A percentile compares a stretch with the other conserved stretches of the same genome.
phyloP scores from a whole-genome alignment of 2,888 invertebrate genomes.

The Mimumesa dahlbomi region DNA sequence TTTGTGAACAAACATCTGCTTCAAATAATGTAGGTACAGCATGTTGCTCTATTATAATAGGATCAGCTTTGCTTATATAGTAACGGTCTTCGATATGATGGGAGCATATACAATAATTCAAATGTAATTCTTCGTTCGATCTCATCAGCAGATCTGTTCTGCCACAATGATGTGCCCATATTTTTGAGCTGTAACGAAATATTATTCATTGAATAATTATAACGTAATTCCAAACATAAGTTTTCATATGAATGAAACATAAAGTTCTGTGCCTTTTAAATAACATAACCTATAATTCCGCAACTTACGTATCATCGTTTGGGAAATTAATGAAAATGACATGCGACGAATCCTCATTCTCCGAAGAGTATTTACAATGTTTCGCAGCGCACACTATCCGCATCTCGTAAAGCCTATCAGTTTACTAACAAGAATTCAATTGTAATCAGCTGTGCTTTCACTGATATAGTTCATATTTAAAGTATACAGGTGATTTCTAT shows the following conservation, averaged over 20 bases:
- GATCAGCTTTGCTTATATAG: conserved; percentile 61
- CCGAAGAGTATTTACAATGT: conserved; percentile 65
- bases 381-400: conserved; percentile 59
- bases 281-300: not conserved
- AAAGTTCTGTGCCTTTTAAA: not conserved
- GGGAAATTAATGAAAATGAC: conserved; percentile 67
- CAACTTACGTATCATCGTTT: conserved; percentile 64
- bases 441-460: no score
- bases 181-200: conserved; percentile 52
- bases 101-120: conserved; percentile 66
- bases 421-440: not conserved
- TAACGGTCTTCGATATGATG: conserved; percentile 67
- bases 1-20: conserved; percentile 6
- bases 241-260: not conserved
- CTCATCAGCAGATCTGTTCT: conserved; percentile 64
- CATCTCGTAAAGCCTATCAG: conserved; percentile 39
- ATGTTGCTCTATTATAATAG: conserved; percentile 57
- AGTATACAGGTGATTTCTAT: no score
- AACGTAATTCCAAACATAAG: not conserved
- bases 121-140: conserved; percentile 62
- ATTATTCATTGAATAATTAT: conserved; percentile 1
- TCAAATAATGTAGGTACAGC: conserved; percentile 63
- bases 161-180: conserved; percentile 66
- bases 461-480: no score
- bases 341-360: conserved; percentile 59